Evolutionary conservation across 2,888 invertebrate genomes (phyloP), one percentile per base, ranked within the genome.

Genomic region (Philhelius pedissequus): DNA sequence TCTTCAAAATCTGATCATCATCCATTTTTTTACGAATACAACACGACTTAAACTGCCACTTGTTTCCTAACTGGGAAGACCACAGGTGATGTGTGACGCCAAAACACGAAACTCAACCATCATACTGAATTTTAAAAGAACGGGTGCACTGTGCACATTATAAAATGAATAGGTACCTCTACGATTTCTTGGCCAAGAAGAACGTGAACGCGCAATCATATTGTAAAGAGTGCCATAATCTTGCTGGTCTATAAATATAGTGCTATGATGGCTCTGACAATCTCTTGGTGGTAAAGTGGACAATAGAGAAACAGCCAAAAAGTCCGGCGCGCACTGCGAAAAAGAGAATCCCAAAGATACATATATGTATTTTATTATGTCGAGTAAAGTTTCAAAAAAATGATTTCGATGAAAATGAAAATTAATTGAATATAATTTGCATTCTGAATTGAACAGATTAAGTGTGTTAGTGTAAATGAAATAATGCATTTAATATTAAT

Each of bases 31-130:
- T n/a, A n/a, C n/a, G n/a, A n/a, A n/a, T n/a, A n/a, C n/a, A n/a
- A n/a, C n/a, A n/a, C n/a, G n/a, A 38, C 8, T 4, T 18, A 43
- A 48, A 25, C 48, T 52, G 56, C 35, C 32, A 32, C 32, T 8
- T 35, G 56, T 35, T 18, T 4, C 56, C 32, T 56, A 32, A 18
- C 11, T 56, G 11, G 2, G n/a, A 9, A 43, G 32, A 32, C 38
- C 43, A 48, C 68, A 82, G 77, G 77, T 73, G 77, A 78, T 77
- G 77, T 82, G 76, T 82, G 82, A 82, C 82, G 82, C 68, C 71
- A 78, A 62, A 62, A 32, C 54, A 64, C 54, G 68, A 81, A 81
- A 81, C 70, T 81, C 76, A 76, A 76, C 76, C 64, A 74, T 20
- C 45, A 30, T n/a, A n/a, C 68, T 82, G 77, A 66, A 71, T 66